Evolutionary conservation across 1,140 invertebrate genomes (phyloP).

Genomic region (Dermatophagoides farinae): DNA sequence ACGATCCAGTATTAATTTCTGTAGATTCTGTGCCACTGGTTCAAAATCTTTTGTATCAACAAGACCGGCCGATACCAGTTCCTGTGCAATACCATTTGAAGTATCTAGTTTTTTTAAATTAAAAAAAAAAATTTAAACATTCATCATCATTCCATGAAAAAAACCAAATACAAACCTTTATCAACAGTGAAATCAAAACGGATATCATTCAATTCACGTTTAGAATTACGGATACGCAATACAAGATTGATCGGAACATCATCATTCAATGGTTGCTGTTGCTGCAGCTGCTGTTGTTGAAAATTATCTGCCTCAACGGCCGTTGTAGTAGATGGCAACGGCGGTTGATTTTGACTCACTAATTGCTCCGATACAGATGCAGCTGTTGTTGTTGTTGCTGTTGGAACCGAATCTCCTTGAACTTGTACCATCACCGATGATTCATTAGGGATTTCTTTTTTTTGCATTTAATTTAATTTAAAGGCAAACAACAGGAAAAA

Average conservation of each 20-base stretch:
- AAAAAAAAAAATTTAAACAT: constrained; percentile 12
- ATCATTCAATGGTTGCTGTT: not conserved
- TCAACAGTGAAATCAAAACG: constrained; percentile 82
- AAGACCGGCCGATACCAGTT: constrained; percentile 78
- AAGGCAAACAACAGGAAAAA: too few relatives aligned
- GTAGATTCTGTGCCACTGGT: constrained; percentile 72
- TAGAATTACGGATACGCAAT: constrained; percentile 62
- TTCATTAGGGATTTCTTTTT: too few relatives aligned
- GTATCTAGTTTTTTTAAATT: constrained; percentile 40
- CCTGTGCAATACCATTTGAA: constrained; percentile 75
- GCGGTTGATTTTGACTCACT: not conserved
- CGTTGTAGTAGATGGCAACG: not conserved
- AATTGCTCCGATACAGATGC: not conserved
- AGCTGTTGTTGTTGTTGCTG: not conserved
- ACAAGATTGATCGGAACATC: constrained; percentile 44
- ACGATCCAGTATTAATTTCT: constrained; percentile 46
- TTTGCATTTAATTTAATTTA: too few relatives aligned
- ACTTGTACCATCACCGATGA: too few relatives aligned
- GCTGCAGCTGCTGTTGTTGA: not conserved
- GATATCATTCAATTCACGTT: constrained; percentile 85
- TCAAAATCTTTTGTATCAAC: constrained; percentile 75
- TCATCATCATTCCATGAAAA: not conserved
- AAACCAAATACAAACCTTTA: constrained; percentile 29
- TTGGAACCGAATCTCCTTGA: too few relatives aligned
- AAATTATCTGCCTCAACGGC: not conserved